Percentiles rank a stretch among this genome's conserved stretches.
Evolutionary conservation across 2,797 vertebrate species (phyloP).

Genomic region (Tiaroga cobitis): DNA sequence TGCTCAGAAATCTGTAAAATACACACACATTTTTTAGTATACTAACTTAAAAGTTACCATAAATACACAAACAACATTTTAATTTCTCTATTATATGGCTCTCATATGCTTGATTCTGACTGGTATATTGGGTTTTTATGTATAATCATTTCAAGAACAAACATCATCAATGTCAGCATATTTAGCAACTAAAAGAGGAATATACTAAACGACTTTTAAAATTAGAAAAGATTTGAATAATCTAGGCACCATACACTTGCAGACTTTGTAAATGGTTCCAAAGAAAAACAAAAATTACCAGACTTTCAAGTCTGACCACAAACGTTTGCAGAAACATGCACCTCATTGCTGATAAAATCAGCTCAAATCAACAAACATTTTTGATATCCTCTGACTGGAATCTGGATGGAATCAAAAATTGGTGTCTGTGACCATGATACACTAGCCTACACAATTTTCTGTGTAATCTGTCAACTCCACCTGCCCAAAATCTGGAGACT

Average conservation of each 20-base stretch:
- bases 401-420: too few species aligned
- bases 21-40: background rate
- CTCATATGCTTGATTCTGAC: background rate
- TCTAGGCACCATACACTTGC: background rate
- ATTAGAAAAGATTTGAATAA: background rate
- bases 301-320: too few species aligned
- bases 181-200: background rate
- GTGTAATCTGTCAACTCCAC: too few species aligned
- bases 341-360: too few species aligned
- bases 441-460: too few species aligned
- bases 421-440: too few species aligned
- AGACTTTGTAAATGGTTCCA: background rate
- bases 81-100: background rate
- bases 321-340: too few species aligned
- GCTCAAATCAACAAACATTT: too few species aligned
- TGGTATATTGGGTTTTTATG: background rate
- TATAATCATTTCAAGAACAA: background rate
- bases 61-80: background rate
- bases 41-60: background rate
- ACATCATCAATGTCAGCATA: background rate
- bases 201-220: background rate
- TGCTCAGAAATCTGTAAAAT: slow-evolving; percentile 45
- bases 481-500: too few species aligned
- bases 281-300: background rate
- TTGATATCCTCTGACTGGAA: too few species aligned